Conservation (phyloP, 1,140 invertebrate genomes). For the Acyrthosiphon pisum region DNA sequence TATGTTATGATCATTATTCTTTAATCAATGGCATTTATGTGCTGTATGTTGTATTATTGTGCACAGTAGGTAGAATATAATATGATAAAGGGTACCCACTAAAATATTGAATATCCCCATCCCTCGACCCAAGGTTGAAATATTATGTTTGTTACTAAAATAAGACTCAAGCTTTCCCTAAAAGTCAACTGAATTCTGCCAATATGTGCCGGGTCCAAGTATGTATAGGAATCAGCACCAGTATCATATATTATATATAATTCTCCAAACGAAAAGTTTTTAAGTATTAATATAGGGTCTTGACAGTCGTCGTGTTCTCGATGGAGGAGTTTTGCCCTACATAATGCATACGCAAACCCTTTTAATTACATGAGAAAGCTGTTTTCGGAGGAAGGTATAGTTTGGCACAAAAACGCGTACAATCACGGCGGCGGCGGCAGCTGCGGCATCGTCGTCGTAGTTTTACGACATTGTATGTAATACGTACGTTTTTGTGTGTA, state of each 20-base stretch:
- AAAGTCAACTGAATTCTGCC: too few species aligned
- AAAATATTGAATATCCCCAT: not conserved
- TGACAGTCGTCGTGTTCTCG: not conserved
- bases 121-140: too few species aligned
- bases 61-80: not conserved
- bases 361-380: conserved; percentile 35
- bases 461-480: not conserved
- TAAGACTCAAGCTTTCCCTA: too few species aligned
- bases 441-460: not conserved
- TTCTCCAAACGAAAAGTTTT: not conserved
- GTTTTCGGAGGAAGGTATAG: not conserved
- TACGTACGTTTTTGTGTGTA: not conserved
- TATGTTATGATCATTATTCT: not conserved
- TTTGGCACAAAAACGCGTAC: not conserved
- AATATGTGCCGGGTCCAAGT: too few species aligned
- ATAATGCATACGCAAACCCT: not conserved
- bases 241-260: not conserved
- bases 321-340: not conserved
- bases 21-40: not conserved
- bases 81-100: not conserved
- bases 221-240: not conserved
- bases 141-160: not conserved
- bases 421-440: not conserved
- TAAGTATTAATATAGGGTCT: not conserved
- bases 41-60: not conserved